These are phyloP conservation scores for Clangula hyemalis DNA, from an alignment of 2,797 vertebrate species.

Conservation along the genomic window DNA sequence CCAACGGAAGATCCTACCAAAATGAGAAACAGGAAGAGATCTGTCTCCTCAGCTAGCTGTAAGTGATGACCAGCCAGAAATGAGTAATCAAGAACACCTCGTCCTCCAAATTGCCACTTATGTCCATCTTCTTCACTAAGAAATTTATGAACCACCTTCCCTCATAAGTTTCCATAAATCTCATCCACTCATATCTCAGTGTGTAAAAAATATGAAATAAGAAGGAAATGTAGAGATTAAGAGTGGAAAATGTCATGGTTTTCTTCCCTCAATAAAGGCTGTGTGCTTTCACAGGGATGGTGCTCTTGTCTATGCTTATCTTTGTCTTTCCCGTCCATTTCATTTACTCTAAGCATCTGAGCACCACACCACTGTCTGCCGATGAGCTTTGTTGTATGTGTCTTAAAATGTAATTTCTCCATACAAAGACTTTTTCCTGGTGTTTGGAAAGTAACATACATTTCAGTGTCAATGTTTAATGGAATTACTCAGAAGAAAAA, in stretches of 20 bases:
- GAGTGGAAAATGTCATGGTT: neutral
- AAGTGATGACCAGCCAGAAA: neutral
- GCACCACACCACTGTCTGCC: neutral
- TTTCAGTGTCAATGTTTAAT: neutral
- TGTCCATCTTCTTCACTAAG: neutral
- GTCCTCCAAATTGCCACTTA: neutral
- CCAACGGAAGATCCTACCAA: neutral
- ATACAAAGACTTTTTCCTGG: neutral
- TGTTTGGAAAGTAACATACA: neutral
- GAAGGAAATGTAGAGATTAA: neutral
- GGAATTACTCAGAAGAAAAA: neutral
- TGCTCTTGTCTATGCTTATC: neutral
- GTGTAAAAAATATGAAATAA: neutral
- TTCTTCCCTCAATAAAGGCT: neutral
- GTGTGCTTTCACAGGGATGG: neutral
- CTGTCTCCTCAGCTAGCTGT: neutral
- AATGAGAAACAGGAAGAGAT: neutral
- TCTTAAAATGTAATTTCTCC: neutral
- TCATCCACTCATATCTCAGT: neutral
- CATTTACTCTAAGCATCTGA: neutral
- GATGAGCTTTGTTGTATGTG: neutral
- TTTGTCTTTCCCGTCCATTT: neutral
- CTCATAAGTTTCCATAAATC: neutral
- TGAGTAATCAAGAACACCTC: neutral
- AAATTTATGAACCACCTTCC: neutral